Percentiles rank a stretch among this genome's conserved stretches.
These are phyloP conservation scores for Byasa hedistus DNA, from an alignment of 2,888 invertebrate species.

Conservation along the genomic window DNA sequence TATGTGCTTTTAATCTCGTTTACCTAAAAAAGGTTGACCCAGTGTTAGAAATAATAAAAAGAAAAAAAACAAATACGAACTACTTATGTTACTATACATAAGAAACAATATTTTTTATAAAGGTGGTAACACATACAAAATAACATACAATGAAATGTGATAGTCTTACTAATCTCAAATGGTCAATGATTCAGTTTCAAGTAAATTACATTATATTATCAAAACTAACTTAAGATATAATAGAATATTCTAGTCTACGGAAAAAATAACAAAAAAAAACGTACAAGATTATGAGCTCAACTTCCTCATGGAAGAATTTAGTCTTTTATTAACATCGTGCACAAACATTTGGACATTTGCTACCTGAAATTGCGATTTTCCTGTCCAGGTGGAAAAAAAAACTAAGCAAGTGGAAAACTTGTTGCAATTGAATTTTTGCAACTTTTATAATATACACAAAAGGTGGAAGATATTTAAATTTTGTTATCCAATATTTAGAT, in stretches of 20 bases:
- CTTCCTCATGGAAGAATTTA: conserved; percentile 54
- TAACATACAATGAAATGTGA: conserved; percentile 26
- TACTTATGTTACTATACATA: conserved; percentile 45
- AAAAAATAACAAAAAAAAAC: conserved; percentile 28
- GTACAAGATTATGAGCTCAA: conserved; percentile 41
- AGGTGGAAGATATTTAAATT: not conserved
- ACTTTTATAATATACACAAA: not conserved
- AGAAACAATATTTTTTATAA: not conserved
- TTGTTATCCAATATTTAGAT: too few species aligned
- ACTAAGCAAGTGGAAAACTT: conserved; percentile 18
- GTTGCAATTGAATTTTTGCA: not conserved
- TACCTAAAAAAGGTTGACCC: conserved; percentile 60
- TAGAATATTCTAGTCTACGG: not conserved
- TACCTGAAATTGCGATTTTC: conserved; percentile 28
- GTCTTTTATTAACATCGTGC: conserved; percentile 53
- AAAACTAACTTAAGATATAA: not conserved
- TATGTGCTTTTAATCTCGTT: conserved; percentile 61
- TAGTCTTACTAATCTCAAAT: not conserved
- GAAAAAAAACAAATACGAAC: conserved; percentile 18
- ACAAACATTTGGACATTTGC: conserved; percentile 53
- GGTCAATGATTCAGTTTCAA: conserved; percentile 6
- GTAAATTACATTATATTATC: not conserved
- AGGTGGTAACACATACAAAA: conserved; percentile 31
- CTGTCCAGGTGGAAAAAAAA: conserved; percentile 29
- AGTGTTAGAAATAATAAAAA: conserved; percentile 31